Conservation (phyloP, 2,888 invertebrate genomes). For the Mythimna lalbum region DNA sequence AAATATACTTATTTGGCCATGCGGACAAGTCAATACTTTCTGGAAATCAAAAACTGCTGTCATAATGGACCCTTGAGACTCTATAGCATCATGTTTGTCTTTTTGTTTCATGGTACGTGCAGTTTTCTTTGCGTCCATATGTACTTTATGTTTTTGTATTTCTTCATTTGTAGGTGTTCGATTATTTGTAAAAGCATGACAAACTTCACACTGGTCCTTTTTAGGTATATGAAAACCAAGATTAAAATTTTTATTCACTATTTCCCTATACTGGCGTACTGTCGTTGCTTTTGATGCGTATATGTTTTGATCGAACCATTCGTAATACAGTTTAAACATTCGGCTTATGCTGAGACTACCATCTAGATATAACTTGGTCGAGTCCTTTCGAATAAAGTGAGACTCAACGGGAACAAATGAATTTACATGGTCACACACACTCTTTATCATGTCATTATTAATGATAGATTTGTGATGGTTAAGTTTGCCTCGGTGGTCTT, state of each 20-base stretch:
- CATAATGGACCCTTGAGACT: too few relatives aligned
- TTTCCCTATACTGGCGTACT: background rate
- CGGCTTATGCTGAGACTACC: background rate
- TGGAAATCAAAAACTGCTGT: constrained; percentile 22
- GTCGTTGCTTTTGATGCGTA: constrained; percentile 11
- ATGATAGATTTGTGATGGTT: constrained; percentile 12
- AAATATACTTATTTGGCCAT: background rate
- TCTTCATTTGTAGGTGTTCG: constrained; percentile 9
- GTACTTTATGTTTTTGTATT: constrained; percentile 11
- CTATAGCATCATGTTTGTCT: constrained; percentile 21
- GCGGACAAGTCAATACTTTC: constrained; percentile 6
- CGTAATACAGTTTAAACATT: constrained; percentile 2
- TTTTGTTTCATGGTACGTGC: constrained; percentile 16
- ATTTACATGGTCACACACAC: constrained; percentile 8
- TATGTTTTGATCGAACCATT: constrained; percentile 11
- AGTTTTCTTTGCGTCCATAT: constrained; percentile 11
- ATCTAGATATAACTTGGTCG: background rate
- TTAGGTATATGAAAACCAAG: constrained; percentile 5
- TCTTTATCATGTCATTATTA: constrained; percentile 9
- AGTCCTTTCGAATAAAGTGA: constrained; percentile 7
- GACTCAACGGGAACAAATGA: constrained; percentile 6
- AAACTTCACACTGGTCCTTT: constrained; percentile 11
- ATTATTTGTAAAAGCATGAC: constrained; percentile 13
- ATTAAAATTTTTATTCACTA: constrained; percentile 6
- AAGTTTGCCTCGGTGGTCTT: constrained; percentile 13